Base-by-base conservation (phyloP, 2,797 vertebrate genomes). In the Tauraco hartlaubi region DNA sequence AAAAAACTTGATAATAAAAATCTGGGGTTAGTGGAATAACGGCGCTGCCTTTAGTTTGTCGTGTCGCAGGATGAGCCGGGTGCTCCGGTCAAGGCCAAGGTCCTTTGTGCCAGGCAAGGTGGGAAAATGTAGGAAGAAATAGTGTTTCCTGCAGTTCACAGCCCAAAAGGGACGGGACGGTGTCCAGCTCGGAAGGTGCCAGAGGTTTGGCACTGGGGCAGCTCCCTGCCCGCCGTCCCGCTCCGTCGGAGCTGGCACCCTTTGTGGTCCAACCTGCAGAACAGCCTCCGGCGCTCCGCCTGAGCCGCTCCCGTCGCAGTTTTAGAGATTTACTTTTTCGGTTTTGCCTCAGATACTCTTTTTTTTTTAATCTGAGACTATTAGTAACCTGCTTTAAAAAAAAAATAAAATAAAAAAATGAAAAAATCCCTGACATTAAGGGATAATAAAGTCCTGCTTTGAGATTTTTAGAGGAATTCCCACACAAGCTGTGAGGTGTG, bases 221-320 rank as follows among this genome's bases (percentile, higher is more conserved):
- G 66, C 3, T 19, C 43, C 66, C 56, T 6, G 54, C 1, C 35
- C 3, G 4, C 49, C 13, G 37, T 21, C n/a, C 19, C 5, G 6
- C 74, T 33, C 54, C 21, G 0, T 4, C 2, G 2, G 1, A 6
- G 58, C 49, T 10, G 48, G 25, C 23, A 2, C 43, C 1, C 20
- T 15, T 7, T 14, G 61, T 52, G 9, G 1, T 12, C 52, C 3
- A 12, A 74, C 68, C 68, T 35, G 39, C 28, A 3, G 33, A 67
- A 6, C 33, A 5, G 28, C 59, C 51, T 56, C 66, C 6, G 1
- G 2, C 1, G 31, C 58, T 29, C 56, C 22, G 39, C 33, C 48
- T 4, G 7, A 55, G 67, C 52, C 18, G 1, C 61, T 59, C 76
- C 68, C 37, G 20, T 37, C 0, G 2, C 14, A 4, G 12, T 54